A percentile compares a stretch with the other conserved stretches of the same genome.
Evolutionary conservation across 2,888 invertebrate species (phyloP).

Genomic region (Archips xylosteana): DNA sequence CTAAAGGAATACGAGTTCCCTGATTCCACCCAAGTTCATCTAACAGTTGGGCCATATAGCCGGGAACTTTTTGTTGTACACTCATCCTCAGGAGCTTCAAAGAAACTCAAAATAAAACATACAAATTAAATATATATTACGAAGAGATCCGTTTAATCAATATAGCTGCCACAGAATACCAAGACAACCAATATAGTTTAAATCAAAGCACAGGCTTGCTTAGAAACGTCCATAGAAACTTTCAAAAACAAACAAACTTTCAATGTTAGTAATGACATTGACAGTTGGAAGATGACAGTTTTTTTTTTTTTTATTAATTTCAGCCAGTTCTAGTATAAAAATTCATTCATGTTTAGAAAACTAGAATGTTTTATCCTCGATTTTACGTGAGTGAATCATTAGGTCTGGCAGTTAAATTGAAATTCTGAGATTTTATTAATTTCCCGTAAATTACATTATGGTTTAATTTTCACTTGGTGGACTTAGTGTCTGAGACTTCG

Average conservation of each 20-base stretch:
- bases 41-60: slow-evolving; percentile 87
- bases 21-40: slow-evolving; percentile 90
- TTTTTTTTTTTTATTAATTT: no score
- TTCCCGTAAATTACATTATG: no score
- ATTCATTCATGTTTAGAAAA: no score
- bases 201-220: not conserved
- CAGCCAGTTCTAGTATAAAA: no score
- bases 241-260: slow-evolving; percentile 8
- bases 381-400: no score
- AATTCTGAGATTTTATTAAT: no score
- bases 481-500: no score
- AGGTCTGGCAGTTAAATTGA: no score
- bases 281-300: not conserved
- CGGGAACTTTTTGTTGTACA: slow-evolving; percentile 61
- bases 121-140: slow-evolving; percentile 19
- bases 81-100: slow-evolving; percentile 54
- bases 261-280: not conserved
- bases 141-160: slow-evolving; percentile 23
- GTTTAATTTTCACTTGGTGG: no score
- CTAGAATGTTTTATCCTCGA: no score
- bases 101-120: slow-evolving; percentile 11
- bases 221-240: not conserved
- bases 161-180: slow-evolving; percentile 15
- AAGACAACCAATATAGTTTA: slow-evolving; percentile 25
- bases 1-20: slow-evolving; percentile 92